phyloP scores from a whole-genome alignment of 2,888 invertebrate species.

The Ctenicera cuprea region DNA sequence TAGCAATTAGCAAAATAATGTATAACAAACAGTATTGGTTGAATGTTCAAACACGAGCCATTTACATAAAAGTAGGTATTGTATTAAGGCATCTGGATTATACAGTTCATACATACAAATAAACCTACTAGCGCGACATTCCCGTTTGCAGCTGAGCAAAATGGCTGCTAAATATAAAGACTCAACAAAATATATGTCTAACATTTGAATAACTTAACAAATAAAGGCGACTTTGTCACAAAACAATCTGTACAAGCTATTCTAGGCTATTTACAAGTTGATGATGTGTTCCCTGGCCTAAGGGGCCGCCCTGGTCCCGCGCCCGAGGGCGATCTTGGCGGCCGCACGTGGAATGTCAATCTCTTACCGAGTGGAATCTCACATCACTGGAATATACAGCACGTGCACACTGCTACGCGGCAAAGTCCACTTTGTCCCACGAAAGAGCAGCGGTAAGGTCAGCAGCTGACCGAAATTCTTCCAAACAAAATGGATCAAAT shows the following conservation, averaged over 20 bases:
- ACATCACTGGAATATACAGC: constrained; percentile 70
- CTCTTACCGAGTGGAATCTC: constrained; percentile 68
- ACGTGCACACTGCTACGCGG: constrained; percentile 74
- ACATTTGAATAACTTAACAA: constrained; percentile 69
- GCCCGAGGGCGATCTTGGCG: constrained; percentile 69
- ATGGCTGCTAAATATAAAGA: constrained; percentile 51
- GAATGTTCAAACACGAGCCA: constrained; percentile 63
- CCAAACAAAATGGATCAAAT: constrained; percentile 79
- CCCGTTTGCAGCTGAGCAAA: constrained; percentile 62
- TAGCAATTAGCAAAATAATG: constrained; percentile 61
- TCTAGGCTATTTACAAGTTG: constrained; percentile 59
- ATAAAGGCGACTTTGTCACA: constrained; percentile 66
- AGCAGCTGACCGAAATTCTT: constrained; percentile 76
- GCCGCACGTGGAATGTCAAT: constrained; percentile 71
- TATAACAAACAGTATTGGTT: constrained; percentile 64
- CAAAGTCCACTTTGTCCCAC: constrained; percentile 87
- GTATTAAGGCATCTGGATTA: constrained; percentile 68
- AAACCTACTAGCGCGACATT: constrained; percentile 67
- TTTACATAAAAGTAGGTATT: constrained; percentile 60
- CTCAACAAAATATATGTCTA: constrained; percentile 70
- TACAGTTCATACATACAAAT: constrained; percentile 64
- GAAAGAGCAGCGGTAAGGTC: constrained; percentile 79
- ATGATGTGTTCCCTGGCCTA: constrained; percentile 70
- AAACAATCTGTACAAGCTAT: constrained; percentile 69
- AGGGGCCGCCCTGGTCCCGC: constrained; percentile 72